phyloP scores from a whole-genome alignment of 2,888 invertebrate genomes.

The Stenichneumon culpator region DNA sequence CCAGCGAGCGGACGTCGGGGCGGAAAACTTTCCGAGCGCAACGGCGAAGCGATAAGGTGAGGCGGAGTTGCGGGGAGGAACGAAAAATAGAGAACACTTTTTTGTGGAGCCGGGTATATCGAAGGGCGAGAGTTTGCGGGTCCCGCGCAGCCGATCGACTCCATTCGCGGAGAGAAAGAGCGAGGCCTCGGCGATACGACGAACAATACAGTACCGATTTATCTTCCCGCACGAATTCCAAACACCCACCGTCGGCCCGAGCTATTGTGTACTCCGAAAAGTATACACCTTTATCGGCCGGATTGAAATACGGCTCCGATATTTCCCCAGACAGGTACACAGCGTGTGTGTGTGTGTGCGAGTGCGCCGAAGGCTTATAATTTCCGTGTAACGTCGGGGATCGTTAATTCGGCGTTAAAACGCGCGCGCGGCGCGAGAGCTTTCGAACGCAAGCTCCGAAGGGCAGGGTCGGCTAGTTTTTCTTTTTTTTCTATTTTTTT shows the following conservation, averaged over 20 bases:
- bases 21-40: slow-evolving; percentile 4
- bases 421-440: background rate
- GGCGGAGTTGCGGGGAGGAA: background rate
- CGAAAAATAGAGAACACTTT: background rate
- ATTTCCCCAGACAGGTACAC: background rate
- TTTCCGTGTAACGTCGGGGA: background rate
- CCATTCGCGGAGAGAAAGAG: background rate
- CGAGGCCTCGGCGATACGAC: background rate
- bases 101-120: background rate
- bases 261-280: background rate
- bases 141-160: background rate
- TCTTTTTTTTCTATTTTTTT: background rate
- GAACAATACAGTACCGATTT: background rate
- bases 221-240: slow-evolving; percentile 7
- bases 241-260: background rate
- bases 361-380: background rate
- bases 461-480: background rate
- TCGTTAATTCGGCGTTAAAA: slow-evolving; percentile 8
- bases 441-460: background rate
- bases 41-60: background rate
- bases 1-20: background rate
- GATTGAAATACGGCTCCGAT: background rate
- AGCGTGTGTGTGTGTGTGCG: background rate
- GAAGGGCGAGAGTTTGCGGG: background rate
- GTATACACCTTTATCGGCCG: background rate